Evolutionary conservation across 2,888 invertebrate genomes (phyloP).

Genomic region (Tiliacea citrago): DNA sequence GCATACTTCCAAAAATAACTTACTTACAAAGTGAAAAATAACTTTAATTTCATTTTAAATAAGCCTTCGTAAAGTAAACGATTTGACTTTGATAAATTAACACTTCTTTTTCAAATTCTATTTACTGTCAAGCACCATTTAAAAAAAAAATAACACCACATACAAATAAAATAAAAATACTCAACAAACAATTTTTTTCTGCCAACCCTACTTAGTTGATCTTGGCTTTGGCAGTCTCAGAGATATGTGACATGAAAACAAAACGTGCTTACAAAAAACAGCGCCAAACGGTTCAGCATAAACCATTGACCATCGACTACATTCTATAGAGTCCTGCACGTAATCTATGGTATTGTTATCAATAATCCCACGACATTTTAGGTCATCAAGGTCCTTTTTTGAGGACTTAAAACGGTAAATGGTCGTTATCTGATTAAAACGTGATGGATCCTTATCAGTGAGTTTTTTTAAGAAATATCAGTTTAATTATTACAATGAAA

Average conservation of each 20-base stretch:
- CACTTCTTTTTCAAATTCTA: not conserved
- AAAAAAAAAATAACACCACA: not conserved
- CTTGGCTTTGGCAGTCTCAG: constrained; percentile 64
- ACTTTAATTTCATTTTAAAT: no score
- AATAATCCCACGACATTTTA: constrained; percentile 33
- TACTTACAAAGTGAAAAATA: no score
- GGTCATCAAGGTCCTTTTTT: constrained; percentile 48
- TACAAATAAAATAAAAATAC: not conserved
- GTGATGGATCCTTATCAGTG: not conserved
- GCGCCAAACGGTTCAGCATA: constrained; percentile 39
- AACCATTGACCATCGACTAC: constrained; percentile 31
- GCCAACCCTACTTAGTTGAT: constrained; percentile 46
- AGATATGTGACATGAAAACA: constrained; percentile 65
- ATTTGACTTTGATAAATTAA: no score
- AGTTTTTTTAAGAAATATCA: not conserved
- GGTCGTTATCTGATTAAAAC: not conserved
- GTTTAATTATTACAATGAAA: no score
- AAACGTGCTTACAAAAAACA: constrained; percentile 61
- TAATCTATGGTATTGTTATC: constrained; percentile 49
- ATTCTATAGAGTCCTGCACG: constrained; percentile 49
- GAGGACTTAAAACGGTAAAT: constrained; percentile 26
- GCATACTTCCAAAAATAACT: no score
- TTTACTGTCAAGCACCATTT: no score
- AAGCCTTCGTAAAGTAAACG: no score
- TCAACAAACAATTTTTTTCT: constrained; percentile 20